These are phyloP conservation scores for Nothoprocta pentlandii DNA, from an alignment of 2,113 vertebrate species.

Conservation along the genomic window DNA sequence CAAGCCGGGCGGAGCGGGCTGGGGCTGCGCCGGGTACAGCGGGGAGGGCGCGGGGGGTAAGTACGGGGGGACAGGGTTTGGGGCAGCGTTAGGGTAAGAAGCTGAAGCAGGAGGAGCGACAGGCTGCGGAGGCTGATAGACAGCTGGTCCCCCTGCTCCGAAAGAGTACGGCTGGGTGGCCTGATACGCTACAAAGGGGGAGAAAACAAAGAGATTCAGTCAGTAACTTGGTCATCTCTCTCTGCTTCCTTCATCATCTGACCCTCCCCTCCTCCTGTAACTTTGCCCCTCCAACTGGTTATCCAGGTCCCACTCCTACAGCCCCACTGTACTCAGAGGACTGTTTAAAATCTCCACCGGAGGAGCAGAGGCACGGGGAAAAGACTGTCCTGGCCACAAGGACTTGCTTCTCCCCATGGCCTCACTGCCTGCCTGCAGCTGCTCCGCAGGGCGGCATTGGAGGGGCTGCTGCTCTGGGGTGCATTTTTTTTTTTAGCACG, in stretches of 20 bases:
- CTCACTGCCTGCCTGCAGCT: background rate
- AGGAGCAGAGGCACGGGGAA: background rate
- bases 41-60: conserved; percentile 74
- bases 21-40: conserved; percentile 73
- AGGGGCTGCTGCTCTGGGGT: background rate
- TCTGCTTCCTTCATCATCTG: background rate
- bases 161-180: conserved; percentile 86
- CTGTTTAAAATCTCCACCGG: background rate
- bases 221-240: conserved; percentile 8
- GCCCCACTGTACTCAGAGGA: background rate
- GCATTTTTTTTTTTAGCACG: background rate
- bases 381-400: background rate
- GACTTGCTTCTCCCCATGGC: background rate
- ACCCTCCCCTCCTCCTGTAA: too few relatives aligned
- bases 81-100: conserved; percentile 69
- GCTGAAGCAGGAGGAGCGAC: conserved; percentile 78
- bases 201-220: conserved; percentile 74
- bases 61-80: conserved; percentile 69
- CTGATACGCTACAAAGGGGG: conserved; percentile 84
- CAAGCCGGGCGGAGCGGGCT: conserved; percentile 62
- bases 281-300: background rate
- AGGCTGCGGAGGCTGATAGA: conserved; percentile 89
- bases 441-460: background rate
- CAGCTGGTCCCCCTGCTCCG: conserved; percentile 84
- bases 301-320: background rate